Base-by-base conservation (phyloP, 2,888 invertebrate species). In the Lamellibrachia columna region DNA sequence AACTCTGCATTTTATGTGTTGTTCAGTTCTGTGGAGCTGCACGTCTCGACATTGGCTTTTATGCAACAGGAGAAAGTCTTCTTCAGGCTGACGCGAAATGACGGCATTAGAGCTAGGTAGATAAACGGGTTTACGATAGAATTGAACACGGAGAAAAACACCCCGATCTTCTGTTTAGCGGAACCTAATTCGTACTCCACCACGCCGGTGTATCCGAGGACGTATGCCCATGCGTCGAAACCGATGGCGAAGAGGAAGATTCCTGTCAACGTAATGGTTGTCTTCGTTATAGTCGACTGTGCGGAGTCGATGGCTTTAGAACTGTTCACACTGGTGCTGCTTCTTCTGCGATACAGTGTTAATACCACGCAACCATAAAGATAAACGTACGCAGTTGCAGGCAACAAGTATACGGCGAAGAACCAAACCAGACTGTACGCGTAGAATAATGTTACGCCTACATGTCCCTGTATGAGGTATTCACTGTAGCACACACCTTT, bases 171-270 rank as follows among this genome's bases (percentile, higher is more conserved):
- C 58, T 91, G 91, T n/a, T n/a, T 55, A 52, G 55, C n/a, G 40
- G 91, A 55, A 7, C 91, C 91, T 22, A 91, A 91, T 91, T 91
- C n/a, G 58, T 91, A 91, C 11, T 53, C 53, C 53, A 53, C 53
- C 40, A 91, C 91, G 58, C 58, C 55, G 11, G 91, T 91, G 55
- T 91, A 91, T 8, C 91, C 91, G 53, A 91, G 53, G 52, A 58
- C 22, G n/a, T 91, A 91, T 53, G 91, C 53, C 91, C 91, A 91
- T 8, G 91, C 91, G 55, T 91, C 91, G 91, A 53, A 91, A 11
- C 91, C 91, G 22, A 91, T 91, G 53, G 91, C 58, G 22, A 91
- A 91, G 55, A 91, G 53, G 53, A 91, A 91, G 53, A 91, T 55
- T 40, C 40, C 53, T 22, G 91, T 91, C 40, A 91, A 53, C 0